A percentile compares a stretch with the other conserved stretches of the same genome.
Evolutionary conservation across 2,888 invertebrate species (phyloP).

Genomic region (Apamea crenata): DNA sequence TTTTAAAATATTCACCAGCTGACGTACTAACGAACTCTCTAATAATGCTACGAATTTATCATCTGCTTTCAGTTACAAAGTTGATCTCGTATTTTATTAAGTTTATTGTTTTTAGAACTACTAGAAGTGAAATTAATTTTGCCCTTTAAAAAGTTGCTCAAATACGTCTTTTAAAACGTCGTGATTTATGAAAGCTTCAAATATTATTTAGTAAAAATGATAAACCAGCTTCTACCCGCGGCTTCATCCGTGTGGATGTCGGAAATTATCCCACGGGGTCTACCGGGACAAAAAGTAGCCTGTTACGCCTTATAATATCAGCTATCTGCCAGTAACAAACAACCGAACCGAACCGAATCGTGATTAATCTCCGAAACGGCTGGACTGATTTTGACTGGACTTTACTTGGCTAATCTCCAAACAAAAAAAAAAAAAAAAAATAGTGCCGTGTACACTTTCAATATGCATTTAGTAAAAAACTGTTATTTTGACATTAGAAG

Average conservation of each 20-base stretch:
- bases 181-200: constrained; percentile 6
- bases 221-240: neutral
- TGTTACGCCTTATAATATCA: neutral
- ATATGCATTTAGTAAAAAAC: neutral
- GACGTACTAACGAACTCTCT: constrained; percentile 25
- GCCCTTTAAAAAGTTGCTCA: neutral
- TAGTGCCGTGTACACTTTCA: neutral
- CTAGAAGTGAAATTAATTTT: neutral
- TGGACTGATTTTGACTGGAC: no score
- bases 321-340: neutral
- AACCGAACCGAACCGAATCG: no score
- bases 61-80: neutral
- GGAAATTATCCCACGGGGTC: no score
- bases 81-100: neutral
- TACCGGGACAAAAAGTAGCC: neutral
- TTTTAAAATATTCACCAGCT: constrained; percentile 45
- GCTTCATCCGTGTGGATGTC: neutral
- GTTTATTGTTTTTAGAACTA: neutral
- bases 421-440: no score
- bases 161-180: constrained; percentile 2
- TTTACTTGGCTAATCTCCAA: no score
- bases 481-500: no score
- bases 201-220: neutral
- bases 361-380: no score
- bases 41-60: neutral